Base-by-base conservation (phyloP, 2,113 vertebrate genomes). In the Seriola quinqueradiata region DNA sequence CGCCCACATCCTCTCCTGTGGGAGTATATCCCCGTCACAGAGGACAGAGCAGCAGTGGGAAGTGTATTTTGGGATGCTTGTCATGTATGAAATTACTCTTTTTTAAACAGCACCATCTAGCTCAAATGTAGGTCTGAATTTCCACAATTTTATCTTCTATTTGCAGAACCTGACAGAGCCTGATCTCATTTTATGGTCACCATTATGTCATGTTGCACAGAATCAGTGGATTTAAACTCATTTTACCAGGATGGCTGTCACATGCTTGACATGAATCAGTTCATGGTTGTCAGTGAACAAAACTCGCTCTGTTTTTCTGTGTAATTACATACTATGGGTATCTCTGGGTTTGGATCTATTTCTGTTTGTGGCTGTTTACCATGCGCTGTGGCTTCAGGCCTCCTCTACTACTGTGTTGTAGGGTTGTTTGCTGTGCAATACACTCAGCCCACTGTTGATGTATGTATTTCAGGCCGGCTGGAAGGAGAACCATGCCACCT, bases 401-500 rank as follows among this genome's bases (percentile, higher is more conserved):
- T 67, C 36, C 57, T 40, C 67, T 70, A 19, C 70, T 12, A 1
- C 44, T 61, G 16, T 23, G 58, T 19, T 60, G 34, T 9, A 36
- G 5, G 52, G 19, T 38, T 69, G 54, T 75, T 65, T 50, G 46
- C 42, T 21, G 11, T 66, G 67, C 75, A 13, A 21, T 23, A 2
- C 42, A 3, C 48, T 85, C 42, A 81, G 14, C 40, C 71, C 25
- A n/a, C 68, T 61, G 50, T 79, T 19, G 34, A 1, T 70, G 34
- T 65, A 6, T 90, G 61, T 83, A 8, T 84, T 89, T 48, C 87
- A 92, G 98, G 98, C 97, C 34, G 98, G 98, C 82, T 99, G 98
- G 98, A 99, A 99, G 91, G 98, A 99, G 94, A 99, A 98, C 89
- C 98, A 99, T 0, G 96, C 97, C 82, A 99, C 98, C 0, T 99